phyloP scores from a whole-genome alignment of 2,113 vertebrate genomes.

The Emydocephalus ijimae region DNA sequence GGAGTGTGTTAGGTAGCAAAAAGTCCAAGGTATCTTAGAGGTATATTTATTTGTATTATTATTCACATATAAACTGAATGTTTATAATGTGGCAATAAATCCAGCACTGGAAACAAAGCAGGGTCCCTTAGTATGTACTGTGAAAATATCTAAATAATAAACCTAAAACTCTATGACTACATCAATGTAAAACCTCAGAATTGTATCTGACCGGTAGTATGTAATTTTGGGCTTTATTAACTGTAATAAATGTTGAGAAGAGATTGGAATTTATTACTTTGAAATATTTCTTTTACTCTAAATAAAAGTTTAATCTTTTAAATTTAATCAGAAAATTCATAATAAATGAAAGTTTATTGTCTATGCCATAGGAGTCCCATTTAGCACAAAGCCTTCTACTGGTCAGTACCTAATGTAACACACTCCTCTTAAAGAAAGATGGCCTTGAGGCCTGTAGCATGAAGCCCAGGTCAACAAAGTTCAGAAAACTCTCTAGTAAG shows the following conservation, averaged over 20 bases:
- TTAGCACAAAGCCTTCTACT: background rate
- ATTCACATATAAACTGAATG: slow-evolving; percentile 7
- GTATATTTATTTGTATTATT: background rate
- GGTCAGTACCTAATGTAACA: background rate
- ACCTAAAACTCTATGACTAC: background rate
- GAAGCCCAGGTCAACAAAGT: background rate
- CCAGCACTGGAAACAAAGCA: background rate
- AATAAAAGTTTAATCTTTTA: background rate
- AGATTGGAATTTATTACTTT: background rate
- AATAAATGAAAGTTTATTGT: accelerated
- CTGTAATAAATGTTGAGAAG: background rate
- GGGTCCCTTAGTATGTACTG: background rate
- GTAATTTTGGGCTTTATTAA: background rate
- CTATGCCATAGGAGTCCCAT: background rate
- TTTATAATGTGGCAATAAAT: slow-evolving; percentile 2
- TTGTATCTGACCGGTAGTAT: background rate
- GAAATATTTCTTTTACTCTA: background rate
- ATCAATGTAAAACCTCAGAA: background rate
- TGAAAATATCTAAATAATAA: background rate
- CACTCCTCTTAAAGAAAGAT: background rate
- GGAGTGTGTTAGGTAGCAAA: background rate
- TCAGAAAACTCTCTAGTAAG: background rate
- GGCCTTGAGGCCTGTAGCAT: background rate
- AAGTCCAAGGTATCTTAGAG: background rate
- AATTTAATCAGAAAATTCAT: accelerated